Percentiles rank a stretch among this genome's conserved stretches.
Evolutionary conservation across 1,140 invertebrate genomes (phyloP).

Genomic region (Coboldia fuscipes): DNA sequence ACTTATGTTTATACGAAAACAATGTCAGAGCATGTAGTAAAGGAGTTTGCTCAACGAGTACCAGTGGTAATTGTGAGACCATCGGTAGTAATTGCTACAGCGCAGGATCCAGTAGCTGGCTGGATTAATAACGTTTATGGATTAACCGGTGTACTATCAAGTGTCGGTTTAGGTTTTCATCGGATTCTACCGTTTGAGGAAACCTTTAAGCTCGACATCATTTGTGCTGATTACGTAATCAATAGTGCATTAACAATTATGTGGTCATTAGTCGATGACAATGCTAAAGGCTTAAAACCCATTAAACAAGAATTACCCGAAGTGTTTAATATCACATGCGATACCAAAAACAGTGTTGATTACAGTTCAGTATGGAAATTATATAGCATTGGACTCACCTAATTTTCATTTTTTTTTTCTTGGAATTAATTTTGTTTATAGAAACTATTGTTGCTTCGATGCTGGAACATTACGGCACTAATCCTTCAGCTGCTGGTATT

Average conservation of each 20-base stretch:
- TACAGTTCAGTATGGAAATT: too few species aligned
- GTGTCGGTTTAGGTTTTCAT: conserved; percentile 37
- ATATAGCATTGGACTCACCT: too few species aligned
- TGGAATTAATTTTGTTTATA: too few species aligned
- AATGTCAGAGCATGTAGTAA: conserved; percentile 30
- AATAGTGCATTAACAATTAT: conserved; percentile 46
- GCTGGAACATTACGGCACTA: too few species aligned
- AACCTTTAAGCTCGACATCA: conserved; percentile 35
- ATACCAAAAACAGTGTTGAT: too few species aligned
- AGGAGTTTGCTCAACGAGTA: conserved; percentile 22
- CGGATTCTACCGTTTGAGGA: conserved; percentile 29
- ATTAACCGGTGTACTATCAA: conserved; percentile 30
- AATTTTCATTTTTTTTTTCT: too few species aligned
- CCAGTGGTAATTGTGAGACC: conserved; percentile 50
- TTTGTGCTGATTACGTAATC: conserved; percentile 50
- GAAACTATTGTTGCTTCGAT: too few species aligned
- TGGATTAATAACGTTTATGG: conserved; percentile 67
- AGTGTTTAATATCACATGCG: too few species aligned
- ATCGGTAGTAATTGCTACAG: conserved; percentile 33
- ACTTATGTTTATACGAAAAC: conserved; percentile 42
- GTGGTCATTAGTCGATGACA: too few species aligned
- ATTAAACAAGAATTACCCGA: too few species aligned
- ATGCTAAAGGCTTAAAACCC: too few species aligned
- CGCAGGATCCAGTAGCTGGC: conserved; percentile 29
- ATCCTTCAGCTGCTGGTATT: too few species aligned